Evolutionary conservation across 1,140 invertebrate genomes (phyloP), one percentile per base, ranked within the genome.

Genomic region (Drosophila kohkoa): DNA sequence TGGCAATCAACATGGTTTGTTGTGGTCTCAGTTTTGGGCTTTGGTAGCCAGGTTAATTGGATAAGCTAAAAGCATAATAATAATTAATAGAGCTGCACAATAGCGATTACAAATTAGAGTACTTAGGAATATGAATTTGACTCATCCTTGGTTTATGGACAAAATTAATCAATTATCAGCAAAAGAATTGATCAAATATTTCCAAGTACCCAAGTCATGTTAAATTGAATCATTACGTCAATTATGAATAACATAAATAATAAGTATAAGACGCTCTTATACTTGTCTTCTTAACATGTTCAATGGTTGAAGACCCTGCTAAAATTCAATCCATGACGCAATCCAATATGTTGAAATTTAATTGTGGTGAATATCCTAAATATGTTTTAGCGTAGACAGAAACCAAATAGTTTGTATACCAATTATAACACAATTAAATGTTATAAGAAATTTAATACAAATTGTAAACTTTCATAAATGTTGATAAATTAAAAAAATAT

Each of bases 1-100:
- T 51, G 68, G 76, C 79, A 87, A 79, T 77, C 67, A 70, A 69
- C 73, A 43, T 52, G 52, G 49, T 78, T 54, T 70, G 66, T 78
- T 78, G 66, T 49, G 72, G 58, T 49, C 8, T 3, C 11, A 32
- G 13, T 30, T 58, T 46, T 38, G 8, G 8, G 8, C 8, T 30
- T 52, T 32, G 5, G 11, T 51, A 25, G 16, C 20, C 8, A 28
- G 48, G 25, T 49, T 15, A 25, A 49, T 49, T 15, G n/a, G 5
- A 43, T 43, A 7, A 43, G 3, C n/a, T 43, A 43, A n/a, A 8
- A 43, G n/a, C 41, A n/a, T 5, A 43, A 8, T 38, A 11, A n/a
- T 5, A 43, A 8, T 38, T 38, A 38, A 38, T 38, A 38, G 6
- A 38, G 35, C 35, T 10, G 35, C 8, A 1, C 8, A 38, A 38